Conservation (phyloP, 2,888 invertebrate species). For the Chymomyza procnemis region DNA sequence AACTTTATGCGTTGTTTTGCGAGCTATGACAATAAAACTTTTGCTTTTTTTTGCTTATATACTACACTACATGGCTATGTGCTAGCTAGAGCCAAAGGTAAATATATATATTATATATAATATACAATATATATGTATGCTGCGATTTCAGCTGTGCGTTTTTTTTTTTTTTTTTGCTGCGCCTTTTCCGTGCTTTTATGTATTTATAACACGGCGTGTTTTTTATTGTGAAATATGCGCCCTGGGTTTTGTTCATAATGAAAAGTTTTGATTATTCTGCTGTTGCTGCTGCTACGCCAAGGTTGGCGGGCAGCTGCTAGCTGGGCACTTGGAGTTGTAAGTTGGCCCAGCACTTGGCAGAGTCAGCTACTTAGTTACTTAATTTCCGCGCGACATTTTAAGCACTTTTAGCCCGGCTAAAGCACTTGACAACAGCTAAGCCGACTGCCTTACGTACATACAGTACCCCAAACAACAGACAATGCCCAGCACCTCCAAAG, state of each 20-base stretch:
- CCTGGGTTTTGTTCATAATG: constrained; percentile 43
- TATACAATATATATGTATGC: no score
- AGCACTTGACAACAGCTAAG: neutral
- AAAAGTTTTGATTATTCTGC: constrained; percentile 66
- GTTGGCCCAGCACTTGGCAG: neutral
- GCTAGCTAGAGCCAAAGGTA: no score
- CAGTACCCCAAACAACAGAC: neutral
- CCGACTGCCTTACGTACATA: neutral
- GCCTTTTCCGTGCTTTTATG: constrained; percentile 28
- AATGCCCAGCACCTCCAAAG: neutral
- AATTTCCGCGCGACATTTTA: constrained; percentile 61
- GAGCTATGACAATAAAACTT: constrained; percentile 66
- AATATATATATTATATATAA: neutral
- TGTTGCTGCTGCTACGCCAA: neutral
- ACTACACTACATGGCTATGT: neutral
- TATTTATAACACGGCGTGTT: constrained; percentile 50
- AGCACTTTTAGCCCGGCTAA: constrained; percentile 10
- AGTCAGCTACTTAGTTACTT: constrained; percentile 56
- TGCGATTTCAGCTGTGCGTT: neutral
- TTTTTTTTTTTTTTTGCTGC: constrained; percentile 15
- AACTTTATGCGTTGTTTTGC: constrained; percentile 58
- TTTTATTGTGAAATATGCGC: constrained; percentile 57
- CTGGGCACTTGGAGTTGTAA: neutral
- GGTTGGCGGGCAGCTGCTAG: neutral
- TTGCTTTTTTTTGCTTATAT: constrained; percentile 36